These are phyloP conservation scores for Paralichthys olivaceus DNA, from an alignment of 2,113 vertebrate genomes.

Conservation along the genomic window DNA sequence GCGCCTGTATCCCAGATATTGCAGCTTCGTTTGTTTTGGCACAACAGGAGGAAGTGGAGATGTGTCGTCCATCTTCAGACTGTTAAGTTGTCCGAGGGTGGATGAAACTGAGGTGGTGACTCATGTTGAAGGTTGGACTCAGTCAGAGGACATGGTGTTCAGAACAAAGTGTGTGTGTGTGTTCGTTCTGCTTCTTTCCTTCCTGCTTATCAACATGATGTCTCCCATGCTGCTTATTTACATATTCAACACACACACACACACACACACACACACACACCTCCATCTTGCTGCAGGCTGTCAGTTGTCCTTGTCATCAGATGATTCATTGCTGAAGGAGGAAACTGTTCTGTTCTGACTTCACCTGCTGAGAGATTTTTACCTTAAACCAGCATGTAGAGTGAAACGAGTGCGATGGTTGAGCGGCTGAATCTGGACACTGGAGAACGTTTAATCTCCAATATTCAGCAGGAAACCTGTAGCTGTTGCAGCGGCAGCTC, in stretches of 20 bases:
- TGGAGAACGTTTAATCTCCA: too few species aligned
- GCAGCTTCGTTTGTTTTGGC: too few species aligned
- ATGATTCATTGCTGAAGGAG: constrained; percentile 56
- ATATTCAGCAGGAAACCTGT: too few species aligned
- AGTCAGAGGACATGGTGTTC: constrained; percentile 10
- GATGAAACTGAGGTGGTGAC: constrained; percentile 10
- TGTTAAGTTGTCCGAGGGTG: neutral
- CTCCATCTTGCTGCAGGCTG: constrained; percentile 19
- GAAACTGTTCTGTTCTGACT: constrained; percentile 32
- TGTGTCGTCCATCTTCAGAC: neutral
- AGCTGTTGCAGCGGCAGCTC: too few species aligned
- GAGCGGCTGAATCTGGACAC: too few species aligned
- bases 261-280: constrained; percentile 9
- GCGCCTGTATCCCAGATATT: too few species aligned
- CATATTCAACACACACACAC: constrained; percentile 8
- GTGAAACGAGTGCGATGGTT: too few species aligned
- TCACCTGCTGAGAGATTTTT: constrained; percentile 18
- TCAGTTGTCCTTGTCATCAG: constrained; percentile 43
- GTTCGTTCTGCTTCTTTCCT: constrained; percentile 2
- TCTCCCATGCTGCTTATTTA: constrained; percentile 30
- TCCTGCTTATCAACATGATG: constrained; percentile 22
- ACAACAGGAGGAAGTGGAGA: too few species aligned
- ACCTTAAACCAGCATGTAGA: too few species aligned
- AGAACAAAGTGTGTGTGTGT: neutral
- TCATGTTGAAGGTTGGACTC: constrained; percentile 35